Percentiles rank a stretch among this genome's conserved stretches.
These are phyloP conservation scores for Pelosia muscerda DNA, from an alignment of 2,888 invertebrate genomes.

Conservation along the genomic window DNA sequence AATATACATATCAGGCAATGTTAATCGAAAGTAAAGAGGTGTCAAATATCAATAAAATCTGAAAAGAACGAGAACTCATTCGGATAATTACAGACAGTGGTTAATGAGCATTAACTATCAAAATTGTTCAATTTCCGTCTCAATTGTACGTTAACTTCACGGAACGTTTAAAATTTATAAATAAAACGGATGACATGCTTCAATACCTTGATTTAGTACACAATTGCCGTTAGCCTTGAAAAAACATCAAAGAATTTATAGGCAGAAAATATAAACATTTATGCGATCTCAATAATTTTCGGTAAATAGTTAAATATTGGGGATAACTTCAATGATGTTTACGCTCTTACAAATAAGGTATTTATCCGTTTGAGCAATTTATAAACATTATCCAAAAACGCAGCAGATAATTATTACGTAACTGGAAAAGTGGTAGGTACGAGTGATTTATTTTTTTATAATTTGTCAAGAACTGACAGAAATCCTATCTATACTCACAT, in stretches of 20 bases:
- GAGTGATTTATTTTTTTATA: too few species aligned
- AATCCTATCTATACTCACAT: too few species aligned
- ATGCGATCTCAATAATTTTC: conserved; percentile 22
- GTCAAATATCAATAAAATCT: not conserved
- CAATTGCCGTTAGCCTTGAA: conserved; percentile 47
- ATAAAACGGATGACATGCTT: conserved; percentile 12
- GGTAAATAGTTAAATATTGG: not conserved
- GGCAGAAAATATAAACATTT: conserved; percentile 40
- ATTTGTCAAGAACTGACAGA: too few species aligned
- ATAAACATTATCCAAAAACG: not conserved
- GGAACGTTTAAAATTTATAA: not conserved
- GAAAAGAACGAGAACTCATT: not conserved
- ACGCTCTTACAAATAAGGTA: not conserved
- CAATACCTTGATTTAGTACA: conserved; percentile 17
- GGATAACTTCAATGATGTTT: not conserved
- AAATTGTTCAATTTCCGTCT: not conserved
- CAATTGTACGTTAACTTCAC: not conserved
- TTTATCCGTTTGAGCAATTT: not conserved
- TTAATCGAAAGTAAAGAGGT: not conserved
- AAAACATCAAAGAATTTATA: conserved; percentile 52
- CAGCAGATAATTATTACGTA: not conserved
- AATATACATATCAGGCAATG: not conserved
- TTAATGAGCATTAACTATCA: not conserved
- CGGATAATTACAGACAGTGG: not conserved
- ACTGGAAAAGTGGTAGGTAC: not conserved